Conservation (phyloP, 2,113 vertebrate genomes). For the Noturus placidus region DNA sequence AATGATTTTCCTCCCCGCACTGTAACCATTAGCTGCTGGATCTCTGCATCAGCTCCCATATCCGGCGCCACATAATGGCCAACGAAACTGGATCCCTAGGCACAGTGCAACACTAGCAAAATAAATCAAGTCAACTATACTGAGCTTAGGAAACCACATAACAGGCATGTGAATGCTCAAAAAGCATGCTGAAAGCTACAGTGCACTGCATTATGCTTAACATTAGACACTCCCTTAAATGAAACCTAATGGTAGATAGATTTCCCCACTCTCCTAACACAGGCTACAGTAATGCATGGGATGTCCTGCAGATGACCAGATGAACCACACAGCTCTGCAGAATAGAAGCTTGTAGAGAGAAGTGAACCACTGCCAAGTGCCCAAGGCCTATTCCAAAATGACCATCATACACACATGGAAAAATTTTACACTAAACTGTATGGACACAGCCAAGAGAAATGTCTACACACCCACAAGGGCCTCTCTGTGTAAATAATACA, state of each 20-base stretch:
- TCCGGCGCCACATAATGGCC: constrained; percentile 73
- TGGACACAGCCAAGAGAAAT: not conserved
- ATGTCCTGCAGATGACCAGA: constrained; percentile 24
- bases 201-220: not conserved
- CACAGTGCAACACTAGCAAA: constrained; percentile 56
- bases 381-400: constrained; percentile 43
- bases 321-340: constrained; percentile 35
- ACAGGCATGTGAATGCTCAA: constrained; percentile 56
- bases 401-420: constrained; percentile 33
- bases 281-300: not conserved
- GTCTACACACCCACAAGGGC: constrained; percentile 10
- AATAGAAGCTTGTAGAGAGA: constrained; percentile 48
- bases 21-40: constrained; percentile 78
- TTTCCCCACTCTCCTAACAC: not conserved
- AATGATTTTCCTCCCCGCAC: constrained; percentile 71
- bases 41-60: constrained; percentile 65
- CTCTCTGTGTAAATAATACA: constrained; percentile 42
- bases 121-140: constrained; percentile 64
- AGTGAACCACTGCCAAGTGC: constrained; percentile 53
- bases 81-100: constrained; percentile 69
- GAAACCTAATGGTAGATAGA: constrained; percentile 21
- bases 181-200: constrained; percentile 15
- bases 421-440: constrained; percentile 4
- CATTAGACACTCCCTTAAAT: constrained; percentile 8
- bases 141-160: constrained; percentile 53